Base-by-base conservation (phyloP, 2,113 vertebrate genomes). In the Oreocharis arfaki region DNA sequence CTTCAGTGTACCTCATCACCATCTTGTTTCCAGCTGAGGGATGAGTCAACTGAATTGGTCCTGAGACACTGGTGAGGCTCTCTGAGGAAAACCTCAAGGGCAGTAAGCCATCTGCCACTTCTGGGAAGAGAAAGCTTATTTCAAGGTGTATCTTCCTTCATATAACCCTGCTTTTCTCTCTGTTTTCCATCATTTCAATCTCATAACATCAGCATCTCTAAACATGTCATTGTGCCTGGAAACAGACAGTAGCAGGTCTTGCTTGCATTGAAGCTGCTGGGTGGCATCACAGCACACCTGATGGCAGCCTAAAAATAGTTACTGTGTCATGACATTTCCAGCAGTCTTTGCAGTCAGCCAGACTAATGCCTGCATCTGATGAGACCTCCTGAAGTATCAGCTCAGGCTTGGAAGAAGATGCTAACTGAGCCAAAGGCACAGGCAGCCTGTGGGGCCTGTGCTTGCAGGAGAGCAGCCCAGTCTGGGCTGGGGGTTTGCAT, bases 351-450 rank as follows among this genome's bases (percentile, higher is more conserved):
- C 68, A 68, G 60, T 17, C 84, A 42, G 47, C 17, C 59, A 87
- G 81, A 32, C 33, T 63, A 27, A 35, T 12, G 16, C 11, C 46
- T 71, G 30, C 23, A 4, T 52, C 46, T 44, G 35, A 14, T 41
- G 74, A 63, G 53, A 60, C 13, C 26, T 71, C 30, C 57, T 79
- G 74, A 76, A 61, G 20, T 32, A 69, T 27, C 2, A 2, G 15
- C 30, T 46, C n/a, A 42, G 44, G 20, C n/a, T 87, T 64, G 71
- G 76, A 47, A 85, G 87, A 18, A 69, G 16, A 4, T 71, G 49
- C 8, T 84, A 10, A 37, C n/a, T 28, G 42, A 44, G 55, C 49
- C 3, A 0, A 3, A 41, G 65, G 23, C 1, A 0, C 9, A 27
- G 61, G 35, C 23, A 6, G 12, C 37, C 35, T 11, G 4, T 3